Evolutionary conservation across 2,113 vertebrate species (phyloP), one percentile per base, ranked within the genome.

Genomic region (Centropristis striata): DNA sequence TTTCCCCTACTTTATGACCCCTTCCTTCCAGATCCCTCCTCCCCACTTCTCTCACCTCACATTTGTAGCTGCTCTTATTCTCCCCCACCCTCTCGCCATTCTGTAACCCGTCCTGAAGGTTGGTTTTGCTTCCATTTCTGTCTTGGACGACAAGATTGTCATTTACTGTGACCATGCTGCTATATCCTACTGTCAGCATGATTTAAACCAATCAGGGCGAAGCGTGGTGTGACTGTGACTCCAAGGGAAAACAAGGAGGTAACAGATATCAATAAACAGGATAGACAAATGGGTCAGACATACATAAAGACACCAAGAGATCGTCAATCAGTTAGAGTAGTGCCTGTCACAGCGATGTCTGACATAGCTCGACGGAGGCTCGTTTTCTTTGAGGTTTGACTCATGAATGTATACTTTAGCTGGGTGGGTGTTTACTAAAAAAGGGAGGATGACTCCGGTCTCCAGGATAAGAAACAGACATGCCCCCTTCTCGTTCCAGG

Each of bases 391-490:
- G 54, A 68, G 57, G 15, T 60, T 65, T 21, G 73, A 73, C 63
- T 78, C 47, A 49, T 36, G 50, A 78, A 67, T 85, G 47, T 64
- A 53, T 36, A 73, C 71, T 86, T 78, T 66, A 55, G 53, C 74
- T 27, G 58, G 27, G 23, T 78, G 78, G 71, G 64, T 83, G 83
- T 84, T 73, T 10, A 51, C 70, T 78, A 46, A 60, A 63, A 71
- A 80, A 66, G 65, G 81, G 86, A 88, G 87, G 81, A 77, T 66
- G 53, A 69, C 61, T 86, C 82, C 47, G 12, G 83, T 69, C 55
- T 75, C 25, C n/a, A 27, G 74, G 88, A 92, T 63, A 44, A 90
- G 77, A 75, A 86, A 73, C 88, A 92, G 81, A 80, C 86, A 53
- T 50, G 47, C 51, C 64, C 75, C 69, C 11, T 4, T 8, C 49